These are phyloP conservation scores for Loxodonta africana DNA, from an alignment of 2,113 vertebrate genomes.

Conservation along the genomic window DNA sequence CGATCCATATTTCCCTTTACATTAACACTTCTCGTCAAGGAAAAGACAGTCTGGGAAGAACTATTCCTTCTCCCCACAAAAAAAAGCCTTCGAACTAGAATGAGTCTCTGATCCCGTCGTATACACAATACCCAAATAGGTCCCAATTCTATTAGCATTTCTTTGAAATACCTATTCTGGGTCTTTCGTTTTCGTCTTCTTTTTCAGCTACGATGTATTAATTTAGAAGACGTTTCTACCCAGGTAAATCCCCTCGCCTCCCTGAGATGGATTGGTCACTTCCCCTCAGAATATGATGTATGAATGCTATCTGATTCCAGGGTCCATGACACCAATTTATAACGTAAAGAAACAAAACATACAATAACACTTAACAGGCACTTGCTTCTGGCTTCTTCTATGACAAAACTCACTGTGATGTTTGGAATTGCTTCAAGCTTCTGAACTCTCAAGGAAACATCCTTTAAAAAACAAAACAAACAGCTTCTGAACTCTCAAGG, in stretches of 20 bases:
- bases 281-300: not conserved
- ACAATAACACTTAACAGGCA: not conserved
- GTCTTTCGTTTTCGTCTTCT: not conserved
- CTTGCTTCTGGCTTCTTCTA: not conserved
- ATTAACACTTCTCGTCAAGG: not conserved
- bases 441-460: not conserved
- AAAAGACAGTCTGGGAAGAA: not conserved
- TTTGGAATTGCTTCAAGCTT: not conserved
- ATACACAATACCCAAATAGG: not conserved
- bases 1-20: not conserved
- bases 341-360: not conserved
- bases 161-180: not conserved
- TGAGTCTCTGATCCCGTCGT: not conserved
- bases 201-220: not conserved
- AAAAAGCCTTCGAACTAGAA: not conserved
- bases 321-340: not conserved
- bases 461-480: not conserved
- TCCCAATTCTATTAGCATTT: not conserved
- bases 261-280: not conserved
- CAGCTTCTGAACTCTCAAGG: not conserved
- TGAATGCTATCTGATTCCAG: not conserved
- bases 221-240: not conserved
- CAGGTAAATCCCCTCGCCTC: not conserved
- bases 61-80: not conserved
- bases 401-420: not conserved